phyloP scores from a whole-genome alignment of 2,797 vertebrate genomes.

The Chaetophractus vellerosus region DNA sequence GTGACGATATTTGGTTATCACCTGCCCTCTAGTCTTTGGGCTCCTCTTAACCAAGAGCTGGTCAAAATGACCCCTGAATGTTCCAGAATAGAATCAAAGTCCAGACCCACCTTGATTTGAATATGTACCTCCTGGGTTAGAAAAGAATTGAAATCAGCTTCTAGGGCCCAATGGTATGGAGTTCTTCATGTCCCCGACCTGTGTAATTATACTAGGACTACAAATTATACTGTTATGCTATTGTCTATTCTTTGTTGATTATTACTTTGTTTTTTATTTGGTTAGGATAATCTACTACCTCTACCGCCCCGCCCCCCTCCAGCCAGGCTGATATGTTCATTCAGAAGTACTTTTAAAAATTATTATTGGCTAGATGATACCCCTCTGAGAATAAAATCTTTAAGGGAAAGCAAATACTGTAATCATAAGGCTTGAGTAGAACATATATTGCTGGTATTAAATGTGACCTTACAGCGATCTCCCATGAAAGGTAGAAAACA shows the following conservation, averaged over 20 bases:
- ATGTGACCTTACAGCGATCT: neutral
- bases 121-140: neutral
- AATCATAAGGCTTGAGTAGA: neutral
- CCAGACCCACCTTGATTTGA: neutral
- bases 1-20: neutral
- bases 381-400: neutral
- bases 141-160: constrained; percentile 2
- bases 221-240: neutral
- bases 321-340: neutral
- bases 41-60: neutral
- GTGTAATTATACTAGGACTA: neutral
- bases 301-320: too few relatives aligned
- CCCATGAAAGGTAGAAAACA: neutral
- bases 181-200: neutral
- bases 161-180: fast-evolving
- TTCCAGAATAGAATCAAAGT: neutral
- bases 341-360: neutral
- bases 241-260: neutral
- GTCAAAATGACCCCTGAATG: neutral
- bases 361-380: neutral
- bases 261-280: neutral
- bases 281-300: neutral
- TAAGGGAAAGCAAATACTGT: neutral
- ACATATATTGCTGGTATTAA: neutral
- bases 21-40: neutral